phyloP scores from a whole-genome alignment of 2,113 vertebrate species.

The Cebus imitator region DNA sequence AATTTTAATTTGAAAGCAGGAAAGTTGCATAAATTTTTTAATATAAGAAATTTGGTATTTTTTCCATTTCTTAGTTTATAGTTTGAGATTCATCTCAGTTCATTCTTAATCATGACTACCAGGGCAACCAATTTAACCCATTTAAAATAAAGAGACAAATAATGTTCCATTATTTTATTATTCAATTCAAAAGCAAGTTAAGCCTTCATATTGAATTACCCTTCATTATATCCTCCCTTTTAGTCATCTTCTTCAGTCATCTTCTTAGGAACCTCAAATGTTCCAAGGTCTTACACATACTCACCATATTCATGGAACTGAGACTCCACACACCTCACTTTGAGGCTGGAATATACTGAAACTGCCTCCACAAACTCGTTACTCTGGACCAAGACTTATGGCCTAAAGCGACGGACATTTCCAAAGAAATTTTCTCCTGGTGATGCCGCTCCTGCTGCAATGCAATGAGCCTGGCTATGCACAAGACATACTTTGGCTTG shows the following conservation, averaged over 20 bases:
- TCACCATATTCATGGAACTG: neutral
- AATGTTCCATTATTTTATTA: neutral
- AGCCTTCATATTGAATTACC: neutral
- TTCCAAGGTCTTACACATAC: neutral
- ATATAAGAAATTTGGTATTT: neutral
- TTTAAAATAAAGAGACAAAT: neutral
- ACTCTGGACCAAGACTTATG: neutral
- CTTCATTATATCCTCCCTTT: neutral
- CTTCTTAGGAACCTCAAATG: neutral
- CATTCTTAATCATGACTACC: neutral
- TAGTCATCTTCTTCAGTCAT: neutral
- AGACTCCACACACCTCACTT: neutral
- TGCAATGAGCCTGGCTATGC: neutral
- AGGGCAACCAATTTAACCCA: neutral
- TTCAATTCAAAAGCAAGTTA: neutral
- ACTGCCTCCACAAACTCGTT: neutral
- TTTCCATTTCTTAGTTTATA: neutral
- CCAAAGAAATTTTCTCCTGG: neutral
- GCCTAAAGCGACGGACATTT: neutral
- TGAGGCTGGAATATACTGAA: neutral
- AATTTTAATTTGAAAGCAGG: neutral
- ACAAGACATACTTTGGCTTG: neutral
- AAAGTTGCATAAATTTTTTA: neutral
- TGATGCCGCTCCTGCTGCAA: neutral
- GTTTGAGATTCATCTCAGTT: neutral